Evolutionary conservation across 2,113 vertebrate species (phyloP).

Genomic region (Phasianus colchicus): DNA sequence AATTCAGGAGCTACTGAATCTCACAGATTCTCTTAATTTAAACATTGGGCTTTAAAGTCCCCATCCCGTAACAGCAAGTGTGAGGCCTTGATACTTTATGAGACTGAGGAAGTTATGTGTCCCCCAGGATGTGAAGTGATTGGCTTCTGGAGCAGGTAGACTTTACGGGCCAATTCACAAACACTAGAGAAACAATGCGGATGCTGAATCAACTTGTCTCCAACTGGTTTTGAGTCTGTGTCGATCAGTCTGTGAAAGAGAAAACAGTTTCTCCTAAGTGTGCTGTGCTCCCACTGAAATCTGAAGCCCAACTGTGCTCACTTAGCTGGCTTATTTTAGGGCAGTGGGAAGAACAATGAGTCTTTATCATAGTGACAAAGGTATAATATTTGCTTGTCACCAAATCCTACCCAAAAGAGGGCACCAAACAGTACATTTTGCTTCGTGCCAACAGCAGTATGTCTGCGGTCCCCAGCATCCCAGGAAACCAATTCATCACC

Average conservation of each 20-base stretch:
- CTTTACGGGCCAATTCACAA: background rate
- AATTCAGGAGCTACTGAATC: background rate
- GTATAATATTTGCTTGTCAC: conserved; percentile 47
- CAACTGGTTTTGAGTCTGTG: background rate
- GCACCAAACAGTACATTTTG: background rate
- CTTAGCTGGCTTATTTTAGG: background rate
- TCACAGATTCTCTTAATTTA: background rate
- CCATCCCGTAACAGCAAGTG: background rate
- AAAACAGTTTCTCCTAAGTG: conserved; percentile 31
- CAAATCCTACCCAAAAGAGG: conserved; percentile 37
- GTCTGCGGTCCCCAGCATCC: background rate
- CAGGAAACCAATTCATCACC: background rate
- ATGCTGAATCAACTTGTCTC: background rate
- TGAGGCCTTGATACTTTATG: background rate
- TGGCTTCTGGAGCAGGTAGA: background rate
- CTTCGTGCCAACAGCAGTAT: background rate
- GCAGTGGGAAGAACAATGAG: conserved; percentile 25
- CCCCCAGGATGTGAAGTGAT: background rate
- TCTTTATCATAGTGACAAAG: conserved; percentile 47
- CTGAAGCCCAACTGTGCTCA: background rate
- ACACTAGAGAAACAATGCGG: background rate
- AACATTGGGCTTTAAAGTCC: background rate
- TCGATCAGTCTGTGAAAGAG: background rate
- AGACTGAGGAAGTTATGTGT: background rate
- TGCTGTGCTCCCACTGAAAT: conserved; percentile 26